phyloP scores from a whole-genome alignment of 1,140 invertebrate species.

The Coptotermes formosanus region DNA sequence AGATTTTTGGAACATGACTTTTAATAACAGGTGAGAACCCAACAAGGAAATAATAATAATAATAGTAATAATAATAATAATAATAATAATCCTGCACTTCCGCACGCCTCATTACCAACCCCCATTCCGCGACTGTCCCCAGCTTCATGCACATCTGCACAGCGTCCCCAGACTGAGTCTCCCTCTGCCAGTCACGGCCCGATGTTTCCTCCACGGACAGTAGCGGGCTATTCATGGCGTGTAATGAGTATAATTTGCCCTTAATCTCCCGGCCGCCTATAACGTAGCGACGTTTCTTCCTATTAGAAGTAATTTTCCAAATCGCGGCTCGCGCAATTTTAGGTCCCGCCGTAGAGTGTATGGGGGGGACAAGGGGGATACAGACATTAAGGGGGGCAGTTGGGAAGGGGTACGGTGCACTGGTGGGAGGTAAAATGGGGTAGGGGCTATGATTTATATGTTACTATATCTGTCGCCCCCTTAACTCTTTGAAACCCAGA shows the following conservation, averaged over 20 bases:
- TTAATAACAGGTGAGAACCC: too few relatives aligned
- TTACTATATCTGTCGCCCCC: too few relatives aligned
- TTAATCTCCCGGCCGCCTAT: conserved; percentile 27
- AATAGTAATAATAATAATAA: too few relatives aligned
- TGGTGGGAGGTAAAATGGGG: background rate
- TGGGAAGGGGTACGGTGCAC: background rate
- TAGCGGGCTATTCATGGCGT: background rate
- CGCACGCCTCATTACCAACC: too few relatives aligned
- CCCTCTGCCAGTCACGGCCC: too few relatives aligned
- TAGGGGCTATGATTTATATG: background rate
- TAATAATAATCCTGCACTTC: too few relatives aligned
- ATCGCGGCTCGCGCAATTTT: conserved; percentile 29
- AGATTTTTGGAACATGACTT: too few relatives aligned
- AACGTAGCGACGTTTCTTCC: conserved; percentile 25
- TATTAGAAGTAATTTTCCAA: conserved; percentile 30
- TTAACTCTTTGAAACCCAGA: too few relatives aligned
- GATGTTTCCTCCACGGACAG: background rate
- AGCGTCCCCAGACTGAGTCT: too few relatives aligned
- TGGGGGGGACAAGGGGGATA: background rate
- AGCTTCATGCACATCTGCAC: too few relatives aligned
- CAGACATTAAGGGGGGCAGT: background rate
- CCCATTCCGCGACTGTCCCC: too few relatives aligned
- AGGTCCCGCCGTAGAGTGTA: background rate
- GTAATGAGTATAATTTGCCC: conserved; percentile 29
- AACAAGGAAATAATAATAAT: too few relatives aligned